phyloP scores from a whole-genome alignment of 2,888 invertebrate species.

The Gnatocerus cornutus region DNA sequence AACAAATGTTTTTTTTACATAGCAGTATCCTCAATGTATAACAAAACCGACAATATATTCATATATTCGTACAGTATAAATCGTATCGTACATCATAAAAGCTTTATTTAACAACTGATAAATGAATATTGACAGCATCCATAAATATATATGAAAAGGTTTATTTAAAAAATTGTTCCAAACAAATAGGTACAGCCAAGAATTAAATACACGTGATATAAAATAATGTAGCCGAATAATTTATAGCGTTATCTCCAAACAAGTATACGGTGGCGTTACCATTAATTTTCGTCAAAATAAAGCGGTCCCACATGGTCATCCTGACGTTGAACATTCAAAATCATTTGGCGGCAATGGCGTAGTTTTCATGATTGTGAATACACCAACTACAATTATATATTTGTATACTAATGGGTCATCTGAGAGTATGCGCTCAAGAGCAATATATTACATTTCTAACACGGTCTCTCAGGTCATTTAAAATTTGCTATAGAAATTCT shows the following conservation, averaged over 20 bases:
- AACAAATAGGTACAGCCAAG: constrained; percentile 3
- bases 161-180: constrained; percentile 21
- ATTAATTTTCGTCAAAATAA: constrained; percentile 47
- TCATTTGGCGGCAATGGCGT: constrained; percentile 32
- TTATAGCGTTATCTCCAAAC: constrained; percentile 37
- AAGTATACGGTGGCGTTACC: constrained; percentile 31
- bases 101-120: constrained; percentile 39
- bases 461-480: constrained; percentile 29
- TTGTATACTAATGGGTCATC: constrained; percentile 37
- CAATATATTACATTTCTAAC: constrained; percentile 31
- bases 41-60: constrained; percentile 43
- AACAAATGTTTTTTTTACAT: constrained; percentile 37
- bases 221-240: constrained; percentile 32
- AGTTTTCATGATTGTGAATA: constrained; percentile 37
- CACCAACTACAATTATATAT: constrained; percentile 40
- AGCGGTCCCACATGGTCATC: constrained; percentile 42
- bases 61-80: constrained; percentile 38
- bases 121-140: constrained; percentile 40
- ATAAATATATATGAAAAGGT: constrained; percentile 16
- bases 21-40: constrained; percentile 27
- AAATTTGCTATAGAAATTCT: constrained; percentile 33
- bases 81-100: constrained; percentile 35
- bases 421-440: constrained; percentile 27
- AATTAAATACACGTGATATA: constrained; percentile 32
- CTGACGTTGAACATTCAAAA: constrained; percentile 38